Percentiles rank a stretch among this genome's conserved stretches.
Conservation (phyloP, 2,113 vertebrate genomes). For the Toxotes jaculatrix region DNA sequence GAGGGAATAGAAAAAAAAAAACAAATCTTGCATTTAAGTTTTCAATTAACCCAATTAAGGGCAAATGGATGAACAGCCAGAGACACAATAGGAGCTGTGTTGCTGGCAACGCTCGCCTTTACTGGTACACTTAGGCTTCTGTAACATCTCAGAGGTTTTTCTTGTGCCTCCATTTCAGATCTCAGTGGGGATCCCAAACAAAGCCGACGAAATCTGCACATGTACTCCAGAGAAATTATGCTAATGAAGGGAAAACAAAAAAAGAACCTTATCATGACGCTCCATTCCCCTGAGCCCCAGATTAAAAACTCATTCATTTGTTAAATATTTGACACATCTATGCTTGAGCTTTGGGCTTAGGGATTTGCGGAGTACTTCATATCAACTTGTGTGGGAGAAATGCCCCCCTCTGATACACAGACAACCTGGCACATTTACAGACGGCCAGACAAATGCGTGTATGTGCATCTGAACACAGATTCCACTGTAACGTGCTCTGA, state of each 20-base stretch:
- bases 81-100: slow-evolving; percentile 75
- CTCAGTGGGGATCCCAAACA: slow-evolving; percentile 83
- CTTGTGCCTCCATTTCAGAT: slow-evolving; percentile 81
- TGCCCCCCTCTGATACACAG: slow-evolving; percentile 76
- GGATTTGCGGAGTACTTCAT: slow-evolving; percentile 79
- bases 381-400: slow-evolving; percentile 84
- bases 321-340: slow-evolving; percentile 87
- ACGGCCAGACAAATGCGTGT: slow-evolving; percentile 66
- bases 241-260: slow-evolving; percentile 80
- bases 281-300: slow-evolving; percentile 83
- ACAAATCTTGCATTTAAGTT: slow-evolving; percentile 77
- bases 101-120: slow-evolving; percentile 70
- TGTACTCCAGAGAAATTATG: slow-evolving; percentile 86
- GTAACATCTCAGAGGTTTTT: slow-evolving; percentile 73
- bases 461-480: slow-evolving; percentile 60
- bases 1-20: slow-evolving; percentile 54
- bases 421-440: slow-evolving; percentile 75
- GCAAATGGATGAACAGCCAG: slow-evolving; percentile 73
- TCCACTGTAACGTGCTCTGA: slow-evolving; percentile 45
- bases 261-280: slow-evolving; percentile 81
- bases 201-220: slow-evolving; percentile 80
- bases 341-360: slow-evolving; percentile 79
- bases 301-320: slow-evolving; percentile 87
- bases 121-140: slow-evolving; percentile 66
- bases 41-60: slow-evolving; percentile 85